Evolutionary conservation across 2,888 invertebrate genomes (phyloP).

Genomic region (Pseudanteris insignis): DNA sequence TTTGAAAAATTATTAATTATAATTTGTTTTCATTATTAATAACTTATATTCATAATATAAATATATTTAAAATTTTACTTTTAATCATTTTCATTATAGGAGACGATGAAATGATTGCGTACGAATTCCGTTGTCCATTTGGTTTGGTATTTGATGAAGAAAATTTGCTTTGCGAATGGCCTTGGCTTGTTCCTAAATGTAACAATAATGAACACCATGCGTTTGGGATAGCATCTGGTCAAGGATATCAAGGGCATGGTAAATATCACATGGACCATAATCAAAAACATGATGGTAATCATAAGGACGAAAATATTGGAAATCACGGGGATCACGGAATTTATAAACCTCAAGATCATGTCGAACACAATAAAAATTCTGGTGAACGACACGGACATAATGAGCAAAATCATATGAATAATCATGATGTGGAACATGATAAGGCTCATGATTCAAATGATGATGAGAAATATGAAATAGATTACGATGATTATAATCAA

Average conservation of each 20-base stretch:
- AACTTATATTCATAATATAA: too few species aligned
- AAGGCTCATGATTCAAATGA: slow-evolving; percentile 62
- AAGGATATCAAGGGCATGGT: slow-evolving; percentile 22
- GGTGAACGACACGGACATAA: slow-evolving; percentile 14
- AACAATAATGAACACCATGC: slow-evolving; percentile 67
- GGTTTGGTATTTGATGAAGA: slow-evolving; percentile 80
- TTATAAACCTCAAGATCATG: slow-evolving; percentile 2
- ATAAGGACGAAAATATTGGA: not conserved
- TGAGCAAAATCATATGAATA: not conserved
- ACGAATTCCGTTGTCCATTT: slow-evolving; percentile 84
- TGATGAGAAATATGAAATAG: slow-evolving; percentile 6
- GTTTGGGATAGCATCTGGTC: slow-evolving; percentile 60
- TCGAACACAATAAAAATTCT: not conserved
- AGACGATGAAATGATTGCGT: slow-evolving; percentile 70
- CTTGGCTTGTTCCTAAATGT: slow-evolving; percentile 78
- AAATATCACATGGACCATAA: too few species aligned
- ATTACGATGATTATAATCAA: slow-evolving; percentile 7
- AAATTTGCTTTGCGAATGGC: slow-evolving; percentile 80
- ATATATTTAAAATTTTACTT: too few species aligned
- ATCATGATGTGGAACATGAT: slow-evolving; percentile 11
- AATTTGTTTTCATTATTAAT: too few species aligned
- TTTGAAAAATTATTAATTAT: too few species aligned
- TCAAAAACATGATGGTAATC: slow-evolving; percentile 9
- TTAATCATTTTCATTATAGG: too few species aligned
- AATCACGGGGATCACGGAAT: slow-evolving; percentile 24